Conservation (phyloP, 2,113 vertebrate genomes). For the Sterrhoptilus dennistouni region DNA sequence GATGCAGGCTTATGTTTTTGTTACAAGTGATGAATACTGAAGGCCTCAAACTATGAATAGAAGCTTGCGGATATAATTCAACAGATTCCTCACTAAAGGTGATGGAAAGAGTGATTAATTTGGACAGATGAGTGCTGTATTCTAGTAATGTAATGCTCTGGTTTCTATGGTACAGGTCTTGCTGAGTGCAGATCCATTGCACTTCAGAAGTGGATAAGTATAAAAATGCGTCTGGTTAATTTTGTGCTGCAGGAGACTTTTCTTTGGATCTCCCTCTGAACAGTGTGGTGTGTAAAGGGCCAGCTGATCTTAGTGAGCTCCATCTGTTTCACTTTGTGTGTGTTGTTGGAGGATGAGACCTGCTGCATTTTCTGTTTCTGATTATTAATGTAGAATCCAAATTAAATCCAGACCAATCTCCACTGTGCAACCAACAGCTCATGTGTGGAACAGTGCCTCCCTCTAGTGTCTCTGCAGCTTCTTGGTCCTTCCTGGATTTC, state of each 20-base stretch:
- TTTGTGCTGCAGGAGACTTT: neutral
- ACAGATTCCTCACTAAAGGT: neutral
- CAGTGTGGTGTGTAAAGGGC: neutral
- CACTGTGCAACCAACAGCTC: neutral
- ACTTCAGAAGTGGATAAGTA: neutral
- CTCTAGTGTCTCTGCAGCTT: constrained; percentile 9
- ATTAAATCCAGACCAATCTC: neutral
- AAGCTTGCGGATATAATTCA: neutral
- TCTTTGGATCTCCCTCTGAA: neutral
- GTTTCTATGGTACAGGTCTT: neutral
- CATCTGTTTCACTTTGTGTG: neutral
- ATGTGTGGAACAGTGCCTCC: neutral
- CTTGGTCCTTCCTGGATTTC: neutral
- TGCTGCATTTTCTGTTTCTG: neutral
- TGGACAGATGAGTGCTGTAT: neutral
- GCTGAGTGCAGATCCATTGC: neutral
- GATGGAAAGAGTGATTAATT: neutral
- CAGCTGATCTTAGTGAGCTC: neutral
- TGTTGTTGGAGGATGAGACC: neutral
- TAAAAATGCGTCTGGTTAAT: neutral
- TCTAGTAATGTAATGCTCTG: neutral
- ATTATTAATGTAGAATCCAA: neutral
- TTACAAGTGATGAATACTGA: neutral
- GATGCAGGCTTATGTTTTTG: neutral
- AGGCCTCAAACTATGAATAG: neutral